Base-by-base conservation (phyloP, 2,888 invertebrate species). In the Eulithis prunata region DNA sequence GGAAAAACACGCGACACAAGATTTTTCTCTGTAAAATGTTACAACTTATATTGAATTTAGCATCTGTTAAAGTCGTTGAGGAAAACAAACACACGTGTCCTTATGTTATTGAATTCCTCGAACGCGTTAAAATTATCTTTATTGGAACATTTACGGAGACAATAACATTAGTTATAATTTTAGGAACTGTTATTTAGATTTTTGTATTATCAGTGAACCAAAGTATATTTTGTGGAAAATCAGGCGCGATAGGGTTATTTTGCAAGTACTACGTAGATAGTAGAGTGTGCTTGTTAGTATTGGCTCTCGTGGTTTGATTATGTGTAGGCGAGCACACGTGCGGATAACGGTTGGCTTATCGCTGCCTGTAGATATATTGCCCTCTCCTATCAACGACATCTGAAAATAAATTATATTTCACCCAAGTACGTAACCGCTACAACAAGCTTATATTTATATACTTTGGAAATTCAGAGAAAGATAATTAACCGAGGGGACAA, bases 261-360 rank as follows among this genome's bases (percentile, higher is more conserved):
- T 49, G 49, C 49, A 21, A 49, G 21, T 11, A 49, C 49, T 69
- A 52, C 57, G 68, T 64, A 62, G 72, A 73, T 72, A 72, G 8
- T 41, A 41, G 8, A 74, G 69, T 64, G 45, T 51, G 66, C 54
- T 47, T 43, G 68, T 68, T 67, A 69, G 67, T 71, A 71, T 72
- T 72, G 73, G 73, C 63, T 66, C 64, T 68, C 60, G 72, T 73
- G 78, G 80, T 81, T 79, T 82, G 79, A 80, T 75, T 74, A 64
- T 73, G 75, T 80, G 86, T 84, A 80, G 84, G 83, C 81, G 81
- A 78, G 74, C 81, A 85, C 86, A 87, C 88, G 88, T 89, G 88
- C 83, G 86, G 83, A 82, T 87, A 87, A 84, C 86, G 84, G 86
- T 75, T 73, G 65, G 75, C 79, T 87, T 89, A 89, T 88, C 88